Conservation (phyloP, 2,888 invertebrate species). For the Scaptodrosophila latifasciaeformis region DNA sequence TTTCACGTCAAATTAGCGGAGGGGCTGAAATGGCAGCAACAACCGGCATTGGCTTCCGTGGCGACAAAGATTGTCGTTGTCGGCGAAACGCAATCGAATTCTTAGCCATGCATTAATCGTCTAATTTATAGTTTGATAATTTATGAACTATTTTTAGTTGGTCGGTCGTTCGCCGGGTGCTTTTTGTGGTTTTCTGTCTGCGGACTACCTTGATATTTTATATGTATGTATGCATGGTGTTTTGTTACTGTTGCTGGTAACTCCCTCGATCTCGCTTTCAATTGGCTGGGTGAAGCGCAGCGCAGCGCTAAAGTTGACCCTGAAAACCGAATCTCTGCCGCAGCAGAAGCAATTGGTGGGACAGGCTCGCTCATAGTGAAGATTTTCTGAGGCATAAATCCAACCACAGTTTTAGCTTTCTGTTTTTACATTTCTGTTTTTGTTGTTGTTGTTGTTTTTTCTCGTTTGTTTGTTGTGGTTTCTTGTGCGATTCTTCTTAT, state of each 20-base stretch:
- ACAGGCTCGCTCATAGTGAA: background rate
- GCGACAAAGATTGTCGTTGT: slow-evolving; percentile 12
- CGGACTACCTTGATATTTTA: background rate
- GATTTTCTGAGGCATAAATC: background rate
- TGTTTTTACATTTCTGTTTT: slow-evolving; percentile 25
- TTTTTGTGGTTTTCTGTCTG: no score
- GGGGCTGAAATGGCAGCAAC: background rate
- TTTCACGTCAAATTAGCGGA: slow-evolving; percentile 38
- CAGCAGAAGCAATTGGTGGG: slow-evolving; percentile 7
- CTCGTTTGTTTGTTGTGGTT: slow-evolving; percentile 38
- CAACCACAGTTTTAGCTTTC: slow-evolving; percentile 1
- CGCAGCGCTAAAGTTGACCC: slow-evolving; percentile 49
- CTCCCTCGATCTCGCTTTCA: slow-evolving; percentile 66
- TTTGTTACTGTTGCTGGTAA: slow-evolving; percentile 16
- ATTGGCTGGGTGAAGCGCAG: slow-evolving; percentile 37
- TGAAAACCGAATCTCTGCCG: slow-evolving; percentile 43
- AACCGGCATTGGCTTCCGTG: slow-evolving; percentile 12
- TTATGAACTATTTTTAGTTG: slow-evolving; percentile 62
- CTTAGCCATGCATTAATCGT: slow-evolving; percentile 67
- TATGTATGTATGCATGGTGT: background rate
- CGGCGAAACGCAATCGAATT: slow-evolving; percentile 66
- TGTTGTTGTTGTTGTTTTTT: slow-evolving; percentile 13
- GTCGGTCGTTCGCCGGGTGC: slow-evolving; percentile 7
- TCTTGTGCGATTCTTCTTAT: slow-evolving; percentile 41
- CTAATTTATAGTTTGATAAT: slow-evolving; percentile 66